Conservation (phyloP, 2,888 invertebrate species). For the Aethes cnicana region DNA sequence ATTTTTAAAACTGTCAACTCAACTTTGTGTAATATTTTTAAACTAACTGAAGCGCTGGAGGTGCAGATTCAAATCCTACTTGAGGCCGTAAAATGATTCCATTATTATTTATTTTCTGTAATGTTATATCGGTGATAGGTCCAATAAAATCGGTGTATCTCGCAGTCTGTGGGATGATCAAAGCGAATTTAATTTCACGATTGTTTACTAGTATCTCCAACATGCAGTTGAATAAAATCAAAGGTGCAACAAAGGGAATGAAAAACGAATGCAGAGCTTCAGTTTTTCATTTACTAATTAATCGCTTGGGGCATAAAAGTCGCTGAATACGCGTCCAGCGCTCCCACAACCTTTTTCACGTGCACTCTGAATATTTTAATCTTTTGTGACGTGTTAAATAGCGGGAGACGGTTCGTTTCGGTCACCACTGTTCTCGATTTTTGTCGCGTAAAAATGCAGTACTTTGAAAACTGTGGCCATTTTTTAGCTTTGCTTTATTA, state of each 20-base stretch:
- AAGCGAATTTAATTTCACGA: too few species aligned
- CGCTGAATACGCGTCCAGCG: slow-evolving; percentile 4
- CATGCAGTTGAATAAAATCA: slow-evolving; percentile 7
- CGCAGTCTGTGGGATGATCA: too few species aligned
- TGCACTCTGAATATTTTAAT: slow-evolving; percentile 19
- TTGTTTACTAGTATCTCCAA: too few species aligned
- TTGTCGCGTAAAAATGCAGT: slow-evolving; percentile 3
- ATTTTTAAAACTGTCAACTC: too few species aligned
- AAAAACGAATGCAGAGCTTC: slow-evolving; percentile 2
- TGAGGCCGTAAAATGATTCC: too few species aligned
- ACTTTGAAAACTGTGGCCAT: neutral
- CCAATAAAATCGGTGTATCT: too few species aligned
- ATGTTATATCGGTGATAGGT: too few species aligned
- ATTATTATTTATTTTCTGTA: too few species aligned
- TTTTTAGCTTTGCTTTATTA: neutral
- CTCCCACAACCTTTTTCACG: slow-evolving; percentile 5
- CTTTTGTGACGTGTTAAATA: slow-evolving; percentile 24
- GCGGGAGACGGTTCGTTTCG: slow-evolving; percentile 6
- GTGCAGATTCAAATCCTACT: too few species aligned
- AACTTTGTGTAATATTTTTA: too few species aligned
- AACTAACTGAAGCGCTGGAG: too few species aligned
- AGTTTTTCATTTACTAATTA: neutral
- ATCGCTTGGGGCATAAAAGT: neutral
- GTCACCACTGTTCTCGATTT: slow-evolving; percentile 13
- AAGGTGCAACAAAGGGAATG: slow-evolving; percentile 1